phyloP scores from a whole-genome alignment of 2,888 invertebrate species.

The Tenthredo distinguenda region DNA sequence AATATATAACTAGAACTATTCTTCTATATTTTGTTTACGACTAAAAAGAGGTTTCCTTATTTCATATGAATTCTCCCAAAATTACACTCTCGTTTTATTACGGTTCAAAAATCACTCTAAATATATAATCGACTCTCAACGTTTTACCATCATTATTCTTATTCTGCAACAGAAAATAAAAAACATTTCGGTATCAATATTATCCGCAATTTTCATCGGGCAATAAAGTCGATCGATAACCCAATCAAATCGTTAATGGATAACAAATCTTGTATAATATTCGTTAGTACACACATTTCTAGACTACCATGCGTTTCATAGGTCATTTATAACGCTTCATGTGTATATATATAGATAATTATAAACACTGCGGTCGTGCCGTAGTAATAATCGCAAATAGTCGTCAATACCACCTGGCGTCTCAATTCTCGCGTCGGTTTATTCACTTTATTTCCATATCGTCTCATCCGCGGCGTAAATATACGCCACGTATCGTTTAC shows the following conservation, averaged over 20 bases:
- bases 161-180: not conserved
- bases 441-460: not conserved
- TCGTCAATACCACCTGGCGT: not conserved
- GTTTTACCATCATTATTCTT: not conserved
- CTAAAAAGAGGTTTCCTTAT: not conserved
- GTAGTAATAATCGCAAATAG: not conserved
- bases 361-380: not conserved
- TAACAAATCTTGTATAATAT: not conserved
- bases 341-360: not conserved
- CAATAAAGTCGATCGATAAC: not conserved
- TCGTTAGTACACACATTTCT: not conserved
- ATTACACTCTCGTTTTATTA: not conserved
- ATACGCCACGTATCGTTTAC: conserved; percentile 5
- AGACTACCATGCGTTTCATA: not conserved
- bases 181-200: not conserved
- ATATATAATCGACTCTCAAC: not conserved
- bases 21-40: not conserved
- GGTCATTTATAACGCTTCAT: not conserved
- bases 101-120: not conserved
- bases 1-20: conserved; percentile 1
- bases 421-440: not conserved
- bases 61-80: not conserved
- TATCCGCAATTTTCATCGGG: not conserved
- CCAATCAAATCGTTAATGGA: not conserved
- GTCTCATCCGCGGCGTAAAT: not conserved